Conservation (phyloP, 2,888 invertebrate species). For the Mantis religiosa region DNA sequence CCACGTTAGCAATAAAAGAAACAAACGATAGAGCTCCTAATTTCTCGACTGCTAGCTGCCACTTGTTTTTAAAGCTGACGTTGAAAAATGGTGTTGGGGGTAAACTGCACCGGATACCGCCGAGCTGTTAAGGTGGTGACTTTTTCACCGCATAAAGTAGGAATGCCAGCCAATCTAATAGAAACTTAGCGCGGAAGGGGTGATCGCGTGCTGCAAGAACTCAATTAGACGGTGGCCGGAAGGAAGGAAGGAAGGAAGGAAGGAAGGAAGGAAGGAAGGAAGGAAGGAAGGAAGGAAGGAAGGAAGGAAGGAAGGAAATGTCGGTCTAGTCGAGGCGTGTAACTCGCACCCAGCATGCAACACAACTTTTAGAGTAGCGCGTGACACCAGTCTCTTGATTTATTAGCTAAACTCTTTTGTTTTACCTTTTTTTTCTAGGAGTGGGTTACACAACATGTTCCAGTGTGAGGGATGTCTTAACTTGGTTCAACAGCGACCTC, state of each 20-base stretch:
- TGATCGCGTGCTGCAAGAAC: constrained; percentile 14
- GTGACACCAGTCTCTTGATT: background rate
- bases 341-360: constrained; percentile 11
- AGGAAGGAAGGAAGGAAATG: constrained; percentile 3
- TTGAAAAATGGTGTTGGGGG: background rate
- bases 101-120: background rate
- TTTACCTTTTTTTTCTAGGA: background rate
- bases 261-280: background rate
- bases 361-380: background rate
- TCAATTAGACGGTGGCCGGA: constrained; percentile 10
- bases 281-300: background rate
- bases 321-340: background rate
- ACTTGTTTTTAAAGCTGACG: background rate
- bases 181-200: background rate
- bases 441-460: background rate
- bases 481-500: too few species aligned
- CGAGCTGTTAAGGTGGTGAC: background rate
- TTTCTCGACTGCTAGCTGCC: background rate
- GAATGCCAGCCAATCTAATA: background rate
- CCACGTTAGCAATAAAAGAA: background rate
- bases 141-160: background rate
- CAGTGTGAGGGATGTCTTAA: too few species aligned
- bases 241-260: background rate
- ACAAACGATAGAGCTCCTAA: background rate
- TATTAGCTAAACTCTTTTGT: background rate